These are phyloP conservation scores for Amphiprion ocellaris DNA, from an alignment of 2,113 vertebrate genomes.

Conservation along the genomic window DNA sequence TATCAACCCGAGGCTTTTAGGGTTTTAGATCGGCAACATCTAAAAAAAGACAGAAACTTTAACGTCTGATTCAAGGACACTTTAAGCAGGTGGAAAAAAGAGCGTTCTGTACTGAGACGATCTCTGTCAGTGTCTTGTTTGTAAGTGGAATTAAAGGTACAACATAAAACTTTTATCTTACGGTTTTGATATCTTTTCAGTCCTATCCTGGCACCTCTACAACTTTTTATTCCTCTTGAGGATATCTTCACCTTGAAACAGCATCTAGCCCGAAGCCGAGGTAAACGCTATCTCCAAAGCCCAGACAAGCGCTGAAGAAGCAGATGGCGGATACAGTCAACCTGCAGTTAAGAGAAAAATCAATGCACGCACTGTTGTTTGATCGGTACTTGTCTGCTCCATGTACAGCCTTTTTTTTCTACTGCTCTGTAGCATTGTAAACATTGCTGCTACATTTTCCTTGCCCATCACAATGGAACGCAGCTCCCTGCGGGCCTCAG, in stretches of 20 bases:
- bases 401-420: neutral
- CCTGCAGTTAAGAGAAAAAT: conserved; percentile 25
- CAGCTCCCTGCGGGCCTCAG: neutral
- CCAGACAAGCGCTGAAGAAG: conserved; percentile 2
- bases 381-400: neutral
- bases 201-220: neutral
- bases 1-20: neutral
- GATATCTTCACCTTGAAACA: neutral
- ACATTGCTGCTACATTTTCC: neutral
- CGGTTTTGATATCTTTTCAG: neutral
- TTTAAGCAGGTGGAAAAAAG: neutral
- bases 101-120: neutral
- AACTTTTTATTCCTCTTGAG: neutral
- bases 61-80: neutral
- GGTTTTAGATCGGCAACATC: no score
- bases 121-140: neutral
- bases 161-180: neutral
- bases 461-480: neutral
- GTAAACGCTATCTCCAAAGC: conserved; percentile 1
- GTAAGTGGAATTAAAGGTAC: conserved; percentile 11
- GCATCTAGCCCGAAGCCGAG: neutral
- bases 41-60: neutral
- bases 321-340: conserved; percentile 26
- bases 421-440: neutral
- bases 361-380: neutral